Evolutionary conservation across 2,888 invertebrate species (phyloP).

Genomic region (Noctua janthe): DNA sequence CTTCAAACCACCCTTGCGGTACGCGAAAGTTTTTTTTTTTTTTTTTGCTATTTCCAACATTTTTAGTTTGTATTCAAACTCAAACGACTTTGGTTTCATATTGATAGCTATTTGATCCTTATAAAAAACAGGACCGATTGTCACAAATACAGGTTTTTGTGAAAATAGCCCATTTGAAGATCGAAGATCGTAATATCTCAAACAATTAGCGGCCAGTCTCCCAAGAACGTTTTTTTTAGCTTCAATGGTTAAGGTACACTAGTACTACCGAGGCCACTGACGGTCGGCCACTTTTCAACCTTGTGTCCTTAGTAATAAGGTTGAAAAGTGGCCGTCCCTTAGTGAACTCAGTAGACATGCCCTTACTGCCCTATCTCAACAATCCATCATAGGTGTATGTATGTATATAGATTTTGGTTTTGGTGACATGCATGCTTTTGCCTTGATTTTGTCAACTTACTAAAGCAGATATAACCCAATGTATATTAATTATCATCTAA

Average conservation of each 20-base stretch:
- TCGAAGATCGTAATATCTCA: background rate
- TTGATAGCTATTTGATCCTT: background rate
- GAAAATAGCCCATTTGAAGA: background rate
- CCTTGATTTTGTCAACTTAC: slow-evolving; percentile 35
- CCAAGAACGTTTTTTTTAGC: background rate
- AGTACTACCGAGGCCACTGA: too few relatives aligned
- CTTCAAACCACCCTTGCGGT: too few relatives aligned
- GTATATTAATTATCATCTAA: slow-evolving; percentile 27
- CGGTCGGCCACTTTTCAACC: too few relatives aligned
- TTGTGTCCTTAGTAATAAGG: too few relatives aligned
- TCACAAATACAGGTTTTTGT: background rate
- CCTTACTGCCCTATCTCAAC: background rate
- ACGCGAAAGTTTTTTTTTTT: background rate
- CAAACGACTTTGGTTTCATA: background rate
- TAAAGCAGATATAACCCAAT: slow-evolving; percentile 24
- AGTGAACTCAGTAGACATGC: background rate
- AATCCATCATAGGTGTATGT: background rate
- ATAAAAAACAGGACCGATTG: background rate
- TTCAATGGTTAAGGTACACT: background rate
- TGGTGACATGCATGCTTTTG: slow-evolving; percentile 57
- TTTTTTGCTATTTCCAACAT: background rate
- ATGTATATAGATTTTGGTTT: slow-evolving; percentile 23
- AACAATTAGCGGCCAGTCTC: background rate
- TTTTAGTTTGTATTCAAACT: background rate
- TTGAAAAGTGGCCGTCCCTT: too few relatives aligned